Percentiles rank a stretch among this genome's conserved stretches.
Evolutionary conservation across 2,888 invertebrate genomes (phyloP).

Genomic region (Yponomeuta evonymella): DNA sequence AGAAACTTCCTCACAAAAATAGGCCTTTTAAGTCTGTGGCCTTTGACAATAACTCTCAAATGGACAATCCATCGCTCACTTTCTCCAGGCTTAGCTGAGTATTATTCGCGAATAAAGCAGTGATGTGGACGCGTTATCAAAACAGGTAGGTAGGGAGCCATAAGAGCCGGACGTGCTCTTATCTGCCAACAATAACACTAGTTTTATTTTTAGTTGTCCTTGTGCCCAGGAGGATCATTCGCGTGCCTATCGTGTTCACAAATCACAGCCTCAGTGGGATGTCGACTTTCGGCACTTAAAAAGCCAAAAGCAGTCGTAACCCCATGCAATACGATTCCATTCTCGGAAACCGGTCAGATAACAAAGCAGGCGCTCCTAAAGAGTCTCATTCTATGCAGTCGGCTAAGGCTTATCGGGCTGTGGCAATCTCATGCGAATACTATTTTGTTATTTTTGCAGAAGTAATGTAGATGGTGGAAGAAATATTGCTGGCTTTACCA

Average conservation of each 20-base stretch:
- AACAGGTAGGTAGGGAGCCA: constrained; percentile 32
- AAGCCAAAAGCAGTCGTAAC: constrained; percentile 44
- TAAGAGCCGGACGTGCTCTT: constrained; percentile 39
- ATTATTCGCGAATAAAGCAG: background rate
- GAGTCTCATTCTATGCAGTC: constrained; percentile 54
- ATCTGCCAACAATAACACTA: constrained; percentile 38
- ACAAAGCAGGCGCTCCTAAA: constrained; percentile 45
- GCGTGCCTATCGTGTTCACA: constrained; percentile 57
- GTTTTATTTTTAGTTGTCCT: constrained; percentile 61
- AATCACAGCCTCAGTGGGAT: constrained; percentile 58
- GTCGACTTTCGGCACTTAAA: constrained; percentile 37
- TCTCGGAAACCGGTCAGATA: constrained; percentile 36
- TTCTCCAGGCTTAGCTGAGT: too few relatives aligned
- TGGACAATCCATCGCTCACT: too few relatives aligned
- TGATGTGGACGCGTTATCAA: constrained; percentile 29
- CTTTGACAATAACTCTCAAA: too few relatives aligned
- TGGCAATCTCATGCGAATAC: constrained; percentile 54
- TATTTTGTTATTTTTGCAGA: constrained; percentile 69
- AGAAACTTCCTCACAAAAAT: too few relatives aligned
- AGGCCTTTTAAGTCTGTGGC: too few relatives aligned
- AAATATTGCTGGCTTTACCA: constrained; percentile 57
- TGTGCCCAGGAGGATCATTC: constrained; percentile 60
- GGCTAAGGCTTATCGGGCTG: constrained; percentile 50
- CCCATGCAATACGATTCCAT: constrained; percentile 38
- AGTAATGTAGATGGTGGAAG: constrained; percentile 64